Evolutionary conservation across 2,888 invertebrate species (phyloP).

Genomic region (Apantesis nais): DNA sequence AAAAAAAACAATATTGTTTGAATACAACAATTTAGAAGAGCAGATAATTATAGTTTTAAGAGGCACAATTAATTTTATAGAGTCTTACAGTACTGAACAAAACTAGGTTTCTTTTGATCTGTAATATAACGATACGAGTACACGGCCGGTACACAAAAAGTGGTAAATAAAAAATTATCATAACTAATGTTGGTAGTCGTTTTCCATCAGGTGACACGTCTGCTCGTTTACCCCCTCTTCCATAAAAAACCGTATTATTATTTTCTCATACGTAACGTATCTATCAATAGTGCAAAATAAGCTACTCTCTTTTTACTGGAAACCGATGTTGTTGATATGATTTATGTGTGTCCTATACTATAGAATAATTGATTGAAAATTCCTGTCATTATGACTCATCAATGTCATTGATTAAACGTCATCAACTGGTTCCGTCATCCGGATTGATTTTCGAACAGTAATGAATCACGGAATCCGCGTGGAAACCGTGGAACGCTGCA

Average conservation of each 20-base stretch:
- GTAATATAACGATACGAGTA: background rate
- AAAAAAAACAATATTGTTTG: too few species aligned
- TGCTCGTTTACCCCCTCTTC: too few species aligned
- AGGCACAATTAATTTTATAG: too few species aligned
- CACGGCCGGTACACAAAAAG: background rate
- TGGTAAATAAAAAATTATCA: background rate
- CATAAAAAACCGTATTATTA: background rate
- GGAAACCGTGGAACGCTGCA: conserved; percentile 38
- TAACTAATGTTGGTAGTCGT: background rate
- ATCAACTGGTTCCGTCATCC: conserved; percentile 26
- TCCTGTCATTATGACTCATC: conserved; percentile 15
- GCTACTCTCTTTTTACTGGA: background rate
- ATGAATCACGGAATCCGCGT: conserved; percentile 36
- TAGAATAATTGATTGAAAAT: conserved; percentile 16
- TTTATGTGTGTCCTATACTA: background rate
- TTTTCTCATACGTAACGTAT: background rate
- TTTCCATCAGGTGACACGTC: too few species aligned
- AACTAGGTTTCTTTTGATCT: background rate
- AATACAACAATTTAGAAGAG: background rate
- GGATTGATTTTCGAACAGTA: conserved; percentile 29
- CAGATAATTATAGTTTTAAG: background rate
- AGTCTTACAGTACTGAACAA: too few species aligned
- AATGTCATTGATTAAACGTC: conserved; percentile 12
- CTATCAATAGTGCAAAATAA: background rate
- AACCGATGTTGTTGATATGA: background rate